Evolutionary conservation across 1,140 invertebrate species (phyloP), one percentile per base, ranked within the genome.

Genomic region (Anthonomus grandis): DNA sequence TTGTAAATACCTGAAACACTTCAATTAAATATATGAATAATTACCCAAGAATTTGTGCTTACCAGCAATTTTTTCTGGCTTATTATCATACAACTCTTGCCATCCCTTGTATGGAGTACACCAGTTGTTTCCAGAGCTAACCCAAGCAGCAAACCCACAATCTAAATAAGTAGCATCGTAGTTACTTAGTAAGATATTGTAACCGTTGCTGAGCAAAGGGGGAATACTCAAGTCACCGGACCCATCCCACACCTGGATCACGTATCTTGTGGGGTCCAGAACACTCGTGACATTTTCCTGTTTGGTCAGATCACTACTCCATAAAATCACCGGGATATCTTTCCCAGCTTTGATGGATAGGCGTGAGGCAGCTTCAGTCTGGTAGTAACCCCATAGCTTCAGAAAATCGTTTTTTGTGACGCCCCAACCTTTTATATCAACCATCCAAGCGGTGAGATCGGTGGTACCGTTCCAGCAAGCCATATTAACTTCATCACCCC

Each of bases 81-180:
- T 84, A 69, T 91, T 91, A 2, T 85, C 78, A 64, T 92, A 93
- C 4, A 91, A 80, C 60, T 82, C 83, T 72, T 93, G 89, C 90
- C 90, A 93, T 4, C 86, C 85, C 68, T 88, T 92, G 72, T 90
- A 92, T 0, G 90, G 90, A 0, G 86, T 80, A 70, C 90, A 92
- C 90, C 89, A 91, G 70, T 91, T 91, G 62, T 85, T 86, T 70
- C 81, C 81, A 52, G 69, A 70, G 2, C 72, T 75, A 5, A 83
- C 79, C 81, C 81, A 84, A 2, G 75, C 76, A 8, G 78, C 77
- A 57, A 76, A 89, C 24, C 89, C 88, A 69, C 90, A 93, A 66
- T 92, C 89, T 5, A 93, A 78, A 67, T 91, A 91, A 2, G 89
- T 70, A 0, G 85, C 85, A 70, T 91, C 89, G 63, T 90, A 88